phyloP scores from a whole-genome alignment of 2,888 invertebrate species.

The Orchestes rusci region DNA sequence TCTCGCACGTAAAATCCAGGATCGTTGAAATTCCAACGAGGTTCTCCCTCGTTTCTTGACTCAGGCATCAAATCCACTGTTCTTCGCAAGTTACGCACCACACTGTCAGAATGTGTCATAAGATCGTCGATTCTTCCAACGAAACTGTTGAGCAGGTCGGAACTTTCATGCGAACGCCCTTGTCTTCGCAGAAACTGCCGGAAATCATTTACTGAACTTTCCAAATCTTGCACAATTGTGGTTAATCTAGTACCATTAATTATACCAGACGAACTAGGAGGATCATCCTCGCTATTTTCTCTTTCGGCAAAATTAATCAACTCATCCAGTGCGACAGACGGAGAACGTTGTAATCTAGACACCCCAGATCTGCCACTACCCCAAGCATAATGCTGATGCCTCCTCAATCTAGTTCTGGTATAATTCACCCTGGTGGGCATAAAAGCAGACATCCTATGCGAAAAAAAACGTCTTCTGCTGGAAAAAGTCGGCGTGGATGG shows the following conservation, averaged over 20 bases:
- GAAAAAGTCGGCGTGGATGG: too few species aligned
- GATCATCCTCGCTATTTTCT: conserved; percentile 36
- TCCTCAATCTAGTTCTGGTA: conserved; percentile 29
- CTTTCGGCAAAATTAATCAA: conserved; percentile 41
- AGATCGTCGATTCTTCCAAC: conserved; percentile 41
- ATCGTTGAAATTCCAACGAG: conserved; percentile 33
- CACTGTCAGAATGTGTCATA: conserved; percentile 41
- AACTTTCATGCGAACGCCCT: conserved; percentile 37
- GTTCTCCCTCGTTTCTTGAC: conserved; percentile 11
- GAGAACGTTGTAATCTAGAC: conserved; percentile 13
- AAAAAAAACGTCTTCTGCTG: conserved; percentile 32
- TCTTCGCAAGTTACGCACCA: conserved; percentile 39
- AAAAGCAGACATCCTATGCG: conserved; percentile 38
- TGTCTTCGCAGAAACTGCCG: conserved; percentile 35
- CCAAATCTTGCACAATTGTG: conserved; percentile 41
- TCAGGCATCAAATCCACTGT: conserved; percentile 36
- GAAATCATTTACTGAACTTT: conserved; percentile 39
- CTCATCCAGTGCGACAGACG: conserved; percentile 36
- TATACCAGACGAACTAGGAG: too few species aligned
- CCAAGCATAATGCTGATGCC: conserved; percentile 24
- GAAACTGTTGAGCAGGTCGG: conserved; percentile 40
- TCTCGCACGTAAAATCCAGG: conserved; percentile 35
- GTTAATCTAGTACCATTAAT: too few species aligned
- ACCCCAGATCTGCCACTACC: conserved; percentile 24
- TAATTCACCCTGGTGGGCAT: conserved; percentile 38